A percentile compares a stretch with the other conserved stretches of the same genome.
Evolutionary conservation across 2,888 invertebrate genomes (phyloP).

Genomic region (Mallateleia sp.): DNA sequence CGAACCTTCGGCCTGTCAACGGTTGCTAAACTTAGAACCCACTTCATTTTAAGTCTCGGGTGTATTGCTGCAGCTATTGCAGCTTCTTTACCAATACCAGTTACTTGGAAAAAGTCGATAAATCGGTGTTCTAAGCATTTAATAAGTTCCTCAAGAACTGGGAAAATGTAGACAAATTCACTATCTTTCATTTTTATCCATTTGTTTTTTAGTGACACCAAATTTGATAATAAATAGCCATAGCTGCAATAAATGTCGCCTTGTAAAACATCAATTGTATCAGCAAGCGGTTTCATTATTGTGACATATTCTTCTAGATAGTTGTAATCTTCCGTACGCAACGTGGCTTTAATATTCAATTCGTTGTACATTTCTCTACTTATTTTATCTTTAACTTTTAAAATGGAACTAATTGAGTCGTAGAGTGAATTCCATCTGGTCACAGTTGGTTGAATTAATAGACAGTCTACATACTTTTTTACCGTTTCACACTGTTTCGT

Average conservation of each 20-base stretch:
- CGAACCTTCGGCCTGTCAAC: not conserved
- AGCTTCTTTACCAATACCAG: not conserved
- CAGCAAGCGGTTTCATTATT: not conserved
- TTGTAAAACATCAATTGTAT: conserved; percentile 5
- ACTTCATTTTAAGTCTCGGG: not conserved
- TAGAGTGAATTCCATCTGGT: conserved; percentile 8
- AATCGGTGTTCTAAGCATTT: not conserved
- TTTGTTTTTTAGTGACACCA: conserved; percentile 4
- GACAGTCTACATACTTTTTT: not conserved
- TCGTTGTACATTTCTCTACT: not conserved
- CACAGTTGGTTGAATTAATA: not conserved
- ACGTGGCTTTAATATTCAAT: not conserved
- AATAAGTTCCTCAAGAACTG: not conserved
- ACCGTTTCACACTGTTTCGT: not conserved
- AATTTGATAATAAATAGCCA: not conserved
- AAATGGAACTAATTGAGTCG: not conserved
- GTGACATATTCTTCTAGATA: not conserved
- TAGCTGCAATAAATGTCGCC: too few relatives aligned
- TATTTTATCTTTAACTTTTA: not conserved
- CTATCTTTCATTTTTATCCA: not conserved
- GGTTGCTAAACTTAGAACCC: too few relatives aligned
- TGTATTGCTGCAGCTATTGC: not conserved
- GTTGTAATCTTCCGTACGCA: not conserved
- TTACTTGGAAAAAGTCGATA: not conserved
- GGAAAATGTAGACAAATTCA: not conserved